Conservation (phyloP, 2,888 invertebrate genomes). For the Smittia aterrima region DNA sequence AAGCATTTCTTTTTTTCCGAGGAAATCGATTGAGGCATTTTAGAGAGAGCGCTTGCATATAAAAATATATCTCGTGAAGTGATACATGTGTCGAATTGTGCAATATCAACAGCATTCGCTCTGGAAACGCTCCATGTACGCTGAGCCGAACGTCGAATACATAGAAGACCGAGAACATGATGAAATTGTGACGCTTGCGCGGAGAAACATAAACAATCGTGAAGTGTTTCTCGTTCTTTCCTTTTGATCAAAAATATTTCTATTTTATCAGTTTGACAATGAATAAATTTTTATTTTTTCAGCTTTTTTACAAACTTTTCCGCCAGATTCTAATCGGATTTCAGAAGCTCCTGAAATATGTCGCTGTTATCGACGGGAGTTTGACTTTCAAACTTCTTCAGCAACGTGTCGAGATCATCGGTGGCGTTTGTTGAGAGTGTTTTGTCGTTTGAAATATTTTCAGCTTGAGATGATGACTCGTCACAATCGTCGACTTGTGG, state of each 20-base stretch:
- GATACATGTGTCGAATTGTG: constrained; percentile 24
- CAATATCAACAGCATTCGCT: constrained; percentile 24
- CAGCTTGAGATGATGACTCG: not conserved
- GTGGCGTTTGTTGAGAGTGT: not conserved
- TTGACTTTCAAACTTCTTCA: not conserved
- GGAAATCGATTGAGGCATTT: constrained; percentile 21
- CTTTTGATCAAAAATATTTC: not conserved
- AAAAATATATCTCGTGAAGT: constrained; percentile 5
- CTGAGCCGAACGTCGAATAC: not conserved
- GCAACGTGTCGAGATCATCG: not conserved
- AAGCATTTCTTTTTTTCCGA: not conserved
- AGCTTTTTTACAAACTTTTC: not conserved
- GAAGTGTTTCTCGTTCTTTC: not conserved
- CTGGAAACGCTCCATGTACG: not conserved
- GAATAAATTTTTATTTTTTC: not conserved
- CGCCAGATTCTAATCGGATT: not conserved
- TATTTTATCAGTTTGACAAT: constrained; percentile 11
- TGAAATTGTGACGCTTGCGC: not conserved
- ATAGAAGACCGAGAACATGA: not conserved
- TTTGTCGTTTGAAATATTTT: not conserved
- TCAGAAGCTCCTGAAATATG: constrained; percentile 7
- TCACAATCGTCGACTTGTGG: not conserved
- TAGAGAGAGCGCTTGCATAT: not conserved
- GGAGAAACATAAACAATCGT: not conserved
- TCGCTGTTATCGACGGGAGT: not conserved